Evolutionary conservation across 2,888 invertebrate genomes (phyloP).

Genomic region (Aleiodes testaceus): DNA sequence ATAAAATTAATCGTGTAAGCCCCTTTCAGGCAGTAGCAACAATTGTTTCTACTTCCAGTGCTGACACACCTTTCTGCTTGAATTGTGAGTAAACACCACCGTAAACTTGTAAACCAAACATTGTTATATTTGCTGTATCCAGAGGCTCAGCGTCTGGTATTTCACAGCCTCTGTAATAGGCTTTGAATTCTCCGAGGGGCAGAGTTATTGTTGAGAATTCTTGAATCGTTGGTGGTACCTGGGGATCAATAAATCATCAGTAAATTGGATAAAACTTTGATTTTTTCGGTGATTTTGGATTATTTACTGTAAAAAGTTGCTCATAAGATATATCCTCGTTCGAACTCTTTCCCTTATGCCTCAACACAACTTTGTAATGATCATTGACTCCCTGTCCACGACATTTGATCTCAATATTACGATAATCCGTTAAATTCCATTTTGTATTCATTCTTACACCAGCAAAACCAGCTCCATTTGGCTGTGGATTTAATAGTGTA

Average conservation of each 20-base stretch:
- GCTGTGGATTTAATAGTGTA: conserved; percentile 79
- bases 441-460: conserved; percentile 75
- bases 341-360: conserved; percentile 76
- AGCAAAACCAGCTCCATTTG: conserved; percentile 81
- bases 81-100: conserved; percentile 79
- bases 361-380: conserved; percentile 78
- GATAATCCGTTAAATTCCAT: conserved; percentile 74
- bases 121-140: conserved; percentile 76
- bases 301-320: conserved; percentile 72
- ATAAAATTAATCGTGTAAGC: too few species aligned
- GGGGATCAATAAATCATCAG: conserved; percentile 1
- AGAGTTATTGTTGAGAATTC: conserved; percentile 75
- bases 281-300: neutral
- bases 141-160: conserved; percentile 76
- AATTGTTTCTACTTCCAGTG: conserved; percentile 79
- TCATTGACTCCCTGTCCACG: conserved; percentile 77
- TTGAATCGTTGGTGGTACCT: conserved; percentile 69
- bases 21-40: conserved; percentile 63
- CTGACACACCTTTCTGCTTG: conserved; percentile 79
- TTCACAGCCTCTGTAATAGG: conserved; percentile 78
- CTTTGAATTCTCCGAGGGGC: conserved; percentile 76
- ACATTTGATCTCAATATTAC: conserved; percentile 75
- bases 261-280: neutral
- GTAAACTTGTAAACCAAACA: conserved; percentile 79
- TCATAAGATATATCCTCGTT: conserved; percentile 78